Percentiles rank a stretch among this genome's conserved stretches.
phyloP scores from a whole-genome alignment of 2,888 invertebrate species.

The Heliothis peltigera region DNA sequence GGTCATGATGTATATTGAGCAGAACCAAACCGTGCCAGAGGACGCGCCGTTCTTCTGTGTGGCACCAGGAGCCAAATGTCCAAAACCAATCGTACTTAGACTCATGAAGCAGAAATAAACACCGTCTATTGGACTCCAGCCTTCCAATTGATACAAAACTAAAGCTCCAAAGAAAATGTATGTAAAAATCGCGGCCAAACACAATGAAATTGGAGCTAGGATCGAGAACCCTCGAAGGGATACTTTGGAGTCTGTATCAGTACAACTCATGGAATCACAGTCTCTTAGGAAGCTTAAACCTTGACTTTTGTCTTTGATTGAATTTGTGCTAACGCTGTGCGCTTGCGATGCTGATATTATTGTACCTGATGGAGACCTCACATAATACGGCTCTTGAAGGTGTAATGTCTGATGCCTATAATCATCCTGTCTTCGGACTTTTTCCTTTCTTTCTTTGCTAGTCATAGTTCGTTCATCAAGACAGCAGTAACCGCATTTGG shows the following conservation, averaged over 20 bases:
- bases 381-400: slow-evolving; percentile 93
- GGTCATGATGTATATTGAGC: slow-evolving; percentile 96
- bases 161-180: slow-evolving; percentile 98
- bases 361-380: slow-evolving; percentile 88
- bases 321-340: slow-evolving; percentile 81
- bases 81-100: slow-evolving; percentile 97
- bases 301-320: slow-evolving; percentile 84
- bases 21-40: slow-evolving; percentile 95
- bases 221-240: slow-evolving; percentile 94
- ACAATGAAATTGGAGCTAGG: slow-evolving; percentile 96
- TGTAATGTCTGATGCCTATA: slow-evolving; percentile 90
- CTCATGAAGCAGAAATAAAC: slow-evolving; percentile 99
- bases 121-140: slow-evolving; percentile 97
- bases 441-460: slow-evolving; percentile 94
- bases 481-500: slow-evolving; percentile 96
- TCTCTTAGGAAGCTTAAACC: slow-evolving; percentile 85
- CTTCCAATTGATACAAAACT: slow-evolving; percentile 96
- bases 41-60: slow-evolving; percentile 86
- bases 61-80: slow-evolving; percentile 94
- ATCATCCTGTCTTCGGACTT: slow-evolving; percentile 93
- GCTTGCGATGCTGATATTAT: slow-evolving; percentile 89
- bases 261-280: slow-evolving; percentile 90
- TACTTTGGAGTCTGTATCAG: slow-evolving; percentile 92
- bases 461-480: slow-evolving; percentile 95
- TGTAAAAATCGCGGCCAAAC: slow-evolving; percentile 96